phyloP scores from a whole-genome alignment of 2,888 invertebrate species.

The Corbicula japonica region DNA sequence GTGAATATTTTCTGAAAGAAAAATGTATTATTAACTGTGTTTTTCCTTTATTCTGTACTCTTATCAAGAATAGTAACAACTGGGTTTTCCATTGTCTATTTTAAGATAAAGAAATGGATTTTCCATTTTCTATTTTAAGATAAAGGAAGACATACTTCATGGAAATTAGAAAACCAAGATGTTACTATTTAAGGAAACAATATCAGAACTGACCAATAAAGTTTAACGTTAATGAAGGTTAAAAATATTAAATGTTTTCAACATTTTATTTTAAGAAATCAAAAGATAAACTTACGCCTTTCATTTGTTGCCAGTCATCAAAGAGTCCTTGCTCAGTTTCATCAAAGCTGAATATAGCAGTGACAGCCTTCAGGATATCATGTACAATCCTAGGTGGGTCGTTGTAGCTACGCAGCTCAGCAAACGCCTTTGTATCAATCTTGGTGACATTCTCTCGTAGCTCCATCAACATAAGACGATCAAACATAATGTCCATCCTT shows the following conservation, averaged over 20 bases:
- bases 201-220: too few species aligned
- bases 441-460: slow-evolving; percentile 84
- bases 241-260: neutral
- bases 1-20: too few species aligned
- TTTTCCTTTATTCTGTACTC: too few species aligned
- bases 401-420: slow-evolving; percentile 85
- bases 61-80: too few species aligned
- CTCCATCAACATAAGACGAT: slow-evolving; percentile 85
- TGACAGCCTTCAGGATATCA: slow-evolving; percentile 82
- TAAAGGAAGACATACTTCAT: too few species aligned
- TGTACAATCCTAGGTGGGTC: slow-evolving; percentile 83
- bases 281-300: slow-evolving; percentile 77
- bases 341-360: slow-evolving; percentile 82
- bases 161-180: too few species aligned
- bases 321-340: slow-evolving; percentile 81
- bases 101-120: too few species aligned
- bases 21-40: too few species aligned
- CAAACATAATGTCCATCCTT: slow-evolving; percentile 85
- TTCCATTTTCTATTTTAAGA: too few species aligned
- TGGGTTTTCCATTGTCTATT: too few species aligned
- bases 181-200: too few species aligned
- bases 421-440: slow-evolving; percentile 83
- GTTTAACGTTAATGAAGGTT: neutral
- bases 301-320: slow-evolving; percentile 83
- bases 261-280: neutral